These are phyloP conservation scores for Pongo pygmaeus DNA, from an alignment of 2,113 vertebrate genomes.

Conservation along the genomic window DNA sequence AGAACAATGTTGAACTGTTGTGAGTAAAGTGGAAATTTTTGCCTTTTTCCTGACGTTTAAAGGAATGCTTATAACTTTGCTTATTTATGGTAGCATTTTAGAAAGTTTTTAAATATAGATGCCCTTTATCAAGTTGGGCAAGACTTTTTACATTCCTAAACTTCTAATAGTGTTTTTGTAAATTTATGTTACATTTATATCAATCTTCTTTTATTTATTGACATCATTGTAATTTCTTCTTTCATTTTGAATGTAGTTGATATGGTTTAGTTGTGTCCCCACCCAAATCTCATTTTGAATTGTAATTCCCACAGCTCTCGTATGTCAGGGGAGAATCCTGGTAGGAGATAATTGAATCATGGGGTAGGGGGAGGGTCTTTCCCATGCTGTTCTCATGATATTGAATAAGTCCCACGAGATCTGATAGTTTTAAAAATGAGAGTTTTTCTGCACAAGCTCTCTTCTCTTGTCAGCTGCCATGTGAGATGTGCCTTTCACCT, in stretches of 20 bases:
- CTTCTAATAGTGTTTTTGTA: background rate
- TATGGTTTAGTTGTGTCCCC: too few species aligned
- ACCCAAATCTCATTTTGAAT: too few species aligned
- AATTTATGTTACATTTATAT: background rate
- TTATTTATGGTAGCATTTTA: background rate
- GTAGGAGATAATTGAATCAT: too few species aligned
- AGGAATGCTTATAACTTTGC: background rate
- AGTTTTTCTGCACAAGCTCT: too few species aligned
- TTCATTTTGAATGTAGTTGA: background rate
- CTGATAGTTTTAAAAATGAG: too few species aligned
- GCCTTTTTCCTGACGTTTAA: background rate
- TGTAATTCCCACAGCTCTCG: too few species aligned
- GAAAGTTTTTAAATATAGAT: background rate
- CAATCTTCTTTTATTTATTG: background rate
- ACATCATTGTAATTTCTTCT: background rate
- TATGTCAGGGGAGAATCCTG: too few species aligned
- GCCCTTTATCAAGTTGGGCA: background rate
- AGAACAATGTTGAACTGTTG: background rate
- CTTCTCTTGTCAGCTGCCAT: too few species aligned
- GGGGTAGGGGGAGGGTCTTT: fast-evolving
- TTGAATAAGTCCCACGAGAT: too few species aligned
- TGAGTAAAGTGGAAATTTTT: background rate
- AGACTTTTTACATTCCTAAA: background rate
- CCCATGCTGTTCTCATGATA: too few species aligned
- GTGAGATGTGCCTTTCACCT: too few species aligned